These are phyloP conservation scores for Ichneumon xanthorius DNA, from an alignment of 2,888 invertebrate genomes.

Conservation along the genomic window DNA sequence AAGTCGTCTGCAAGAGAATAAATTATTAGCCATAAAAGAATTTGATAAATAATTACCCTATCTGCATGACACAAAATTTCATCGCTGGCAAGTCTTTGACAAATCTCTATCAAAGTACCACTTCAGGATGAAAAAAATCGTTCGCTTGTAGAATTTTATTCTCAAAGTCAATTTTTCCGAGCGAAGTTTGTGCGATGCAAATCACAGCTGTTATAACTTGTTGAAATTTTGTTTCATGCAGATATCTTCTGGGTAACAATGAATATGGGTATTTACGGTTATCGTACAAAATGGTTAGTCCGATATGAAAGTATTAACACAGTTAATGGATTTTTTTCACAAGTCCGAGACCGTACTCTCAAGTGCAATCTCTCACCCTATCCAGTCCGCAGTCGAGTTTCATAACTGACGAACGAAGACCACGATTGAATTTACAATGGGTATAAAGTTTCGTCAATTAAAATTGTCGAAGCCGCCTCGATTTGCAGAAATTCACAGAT, in stretches of 20 bases:
- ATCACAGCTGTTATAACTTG: too few relatives aligned
- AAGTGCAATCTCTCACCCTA: too few relatives aligned
- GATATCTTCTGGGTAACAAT: too few relatives aligned
- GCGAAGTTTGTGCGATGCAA: too few relatives aligned
- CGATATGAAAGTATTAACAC: background rate
- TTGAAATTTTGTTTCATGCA: too few relatives aligned
- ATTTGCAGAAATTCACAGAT: background rate
- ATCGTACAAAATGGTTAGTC: too few relatives aligned
- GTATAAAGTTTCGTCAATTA: background rate
- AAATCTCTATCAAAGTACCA: background rate
- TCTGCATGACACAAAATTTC: background rate
- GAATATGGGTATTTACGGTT: too few relatives aligned
- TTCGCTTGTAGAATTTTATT: too few relatives aligned
- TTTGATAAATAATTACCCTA: background rate
- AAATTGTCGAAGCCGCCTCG: background rate
- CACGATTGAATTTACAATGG: background rate
- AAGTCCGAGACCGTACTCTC: too few relatives aligned
- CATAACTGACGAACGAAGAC: background rate
- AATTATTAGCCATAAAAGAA: slow-evolving; percentile 2
- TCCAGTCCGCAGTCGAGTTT: background rate
- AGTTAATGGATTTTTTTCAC: background rate
- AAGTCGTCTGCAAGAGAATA: slow-evolving; percentile 89
- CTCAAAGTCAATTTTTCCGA: background rate
- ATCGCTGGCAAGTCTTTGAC: background rate
- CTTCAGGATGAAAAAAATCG: background rate